Evolutionary conservation across 2,888 invertebrate species (phyloP), one percentile per base, ranked within the genome.

Genomic region (Tetheella fluctuosa): DNA sequence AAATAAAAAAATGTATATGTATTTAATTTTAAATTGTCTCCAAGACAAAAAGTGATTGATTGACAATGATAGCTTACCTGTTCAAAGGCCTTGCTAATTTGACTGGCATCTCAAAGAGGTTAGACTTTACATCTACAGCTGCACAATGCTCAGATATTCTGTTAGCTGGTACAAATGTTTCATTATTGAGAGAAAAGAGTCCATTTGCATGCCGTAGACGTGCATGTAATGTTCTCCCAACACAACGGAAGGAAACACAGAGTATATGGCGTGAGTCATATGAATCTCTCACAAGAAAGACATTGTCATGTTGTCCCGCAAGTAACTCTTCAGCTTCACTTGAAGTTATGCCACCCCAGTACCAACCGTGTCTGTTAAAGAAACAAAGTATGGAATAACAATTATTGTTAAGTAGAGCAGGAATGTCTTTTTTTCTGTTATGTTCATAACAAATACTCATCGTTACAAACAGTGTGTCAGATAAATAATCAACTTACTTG

Each of bases 301-400:
- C 95, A 77, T 96, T 96, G 77, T 96, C 96, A 67, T 95, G 95
- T 80, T 95, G 95, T 63, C 95, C 95, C 63, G 94, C 88, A 62
- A 96, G 87, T 67, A 95, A 94, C 69, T 94, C 94, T 77, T 96
- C 96, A 15, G 97, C 96, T 77, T 96, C 96, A 74, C 94, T 94
- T 74, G 95, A 94, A 28, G 95, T 94, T 70, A 97, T 94, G 37
- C 96, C 95, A 60, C 96, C 96, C 96, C 96, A 97, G 80, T 97
- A 97, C 96, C 96, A 96, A 58, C 93, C 91, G 82, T 92, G 90
- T 86, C 95, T 93, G 79, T 25, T 83, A 86, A 65, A 61, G 65
- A 56, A 62, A 61, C 48, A 59, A 39, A 56, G n/a, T 34, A n/a
- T 39, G 6, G 39, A n/a, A 6, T n/a, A n/a, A 10, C 34, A 34